Base-by-base conservation (phyloP, 64 coral and sea anemone genomes). In the Acropora yongei region DNA sequence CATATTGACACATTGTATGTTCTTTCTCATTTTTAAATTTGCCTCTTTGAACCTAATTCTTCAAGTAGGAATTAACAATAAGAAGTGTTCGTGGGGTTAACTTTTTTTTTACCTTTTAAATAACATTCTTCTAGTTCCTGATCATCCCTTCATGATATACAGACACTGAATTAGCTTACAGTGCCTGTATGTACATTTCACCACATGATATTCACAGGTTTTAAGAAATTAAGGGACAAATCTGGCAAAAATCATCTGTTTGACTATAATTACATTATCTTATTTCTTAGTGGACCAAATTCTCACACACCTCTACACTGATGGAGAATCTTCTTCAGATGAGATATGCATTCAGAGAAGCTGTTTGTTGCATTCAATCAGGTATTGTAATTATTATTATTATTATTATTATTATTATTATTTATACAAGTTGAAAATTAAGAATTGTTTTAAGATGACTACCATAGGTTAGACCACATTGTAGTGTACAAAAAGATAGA, bases 261-360 rank as follows among this genome's bases (percentile, higher is more conserved):
- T 55, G 51, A 55, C 51, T 2, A 55, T 30, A 30, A 30, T 55
- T 55, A 55, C 10, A 9, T 0, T 9, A 55, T 55, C 51, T 55
- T 55, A 55, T 55, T 55, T 55, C 51, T 13, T 75, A 75, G 73
- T 44, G 73, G 73, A 75, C 6, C 73, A 75, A 11, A 75, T 75
- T 43, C 41, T 75, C 41, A 75, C 73, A 75, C 73, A 75, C 42
- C 41, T 45, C 1, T 75, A 75, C 73, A 75, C 41, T 13, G 30
- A 30, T 30, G 30, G 73, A 75, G 10, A 41, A 10, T 3, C 20
- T 73, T 75, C 73, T 44, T 75, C 39, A 75, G 73, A 75, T 75
- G 41, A 75, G 73, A 75, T 75, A 75, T 43, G 40, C 73, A 43
- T 75, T 75, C 42, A 41, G 73, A 75, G 73, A 75, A 75, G 73